A percentile compares a stretch with the other conserved stretches of the same genome.
Evolutionary conservation across 2,113 vertebrate genomes (phyloP).

Genomic region (Oreamnos americanus): DNA sequence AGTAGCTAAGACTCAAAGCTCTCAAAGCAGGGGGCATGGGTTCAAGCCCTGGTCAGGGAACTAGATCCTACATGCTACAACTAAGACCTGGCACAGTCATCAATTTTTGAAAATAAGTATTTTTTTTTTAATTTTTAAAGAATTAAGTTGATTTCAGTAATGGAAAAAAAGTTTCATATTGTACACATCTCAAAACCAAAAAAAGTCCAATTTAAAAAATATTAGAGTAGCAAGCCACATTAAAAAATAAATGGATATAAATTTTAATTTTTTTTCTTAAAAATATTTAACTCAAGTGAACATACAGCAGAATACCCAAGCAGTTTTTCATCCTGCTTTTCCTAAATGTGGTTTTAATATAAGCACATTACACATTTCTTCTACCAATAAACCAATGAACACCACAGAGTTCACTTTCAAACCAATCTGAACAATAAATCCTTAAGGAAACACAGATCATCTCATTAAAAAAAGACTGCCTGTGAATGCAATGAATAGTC

Average conservation of each 20-base stretch:
- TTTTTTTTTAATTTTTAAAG: not conserved
- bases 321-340: conserved; percentile 39
- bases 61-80: not conserved
- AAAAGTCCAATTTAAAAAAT: not conserved
- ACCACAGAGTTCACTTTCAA: conserved; percentile 49
- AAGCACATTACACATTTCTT: conserved; percentile 60
- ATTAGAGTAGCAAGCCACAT: not conserved
- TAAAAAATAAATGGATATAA: not conserved
- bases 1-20: not conserved
- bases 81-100: not conserved
- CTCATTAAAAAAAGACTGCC: conserved; percentile 52
- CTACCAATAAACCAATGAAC: conserved; percentile 58
- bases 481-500: not conserved
- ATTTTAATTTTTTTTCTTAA: conserved; percentile 34
- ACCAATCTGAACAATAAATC: conserved; percentile 53
- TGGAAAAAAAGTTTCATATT: conserved; percentile 2
- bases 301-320: conserved; percentile 8
- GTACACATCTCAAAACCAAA: not conserved
- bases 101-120: not conserved
- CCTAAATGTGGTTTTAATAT: conserved; percentile 51
- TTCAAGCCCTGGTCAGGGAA: not conserved
- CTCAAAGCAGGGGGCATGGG: not conserved
- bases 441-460: conserved; percentile 40
- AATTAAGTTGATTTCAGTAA: not conserved
- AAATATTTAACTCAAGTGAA: conserved; percentile 35